Percentiles rank a stretch among this genome's conserved stretches.
Conservation (phyloP, 2,888 invertebrate genomes). For the Drosophila monieri region DNA sequence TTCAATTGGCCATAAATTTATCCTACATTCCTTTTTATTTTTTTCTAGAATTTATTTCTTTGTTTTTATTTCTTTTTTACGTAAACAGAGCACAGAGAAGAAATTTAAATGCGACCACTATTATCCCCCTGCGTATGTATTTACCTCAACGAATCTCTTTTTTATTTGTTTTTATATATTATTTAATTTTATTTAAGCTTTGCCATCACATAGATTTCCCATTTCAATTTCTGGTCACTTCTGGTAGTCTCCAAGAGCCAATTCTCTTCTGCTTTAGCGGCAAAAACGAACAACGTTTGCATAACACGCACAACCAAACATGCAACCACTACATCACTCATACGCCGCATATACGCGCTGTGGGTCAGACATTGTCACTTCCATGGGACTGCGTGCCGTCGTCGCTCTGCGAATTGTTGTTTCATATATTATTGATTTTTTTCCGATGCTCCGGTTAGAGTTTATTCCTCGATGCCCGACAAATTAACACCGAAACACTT, state of each 20-base stretch:
- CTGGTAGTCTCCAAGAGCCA: slow-evolving; percentile 36
- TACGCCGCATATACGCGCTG: slow-evolving; percentile 12
- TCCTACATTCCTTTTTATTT: not conserved
- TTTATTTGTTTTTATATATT: not conserved
- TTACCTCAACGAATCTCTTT: slow-evolving; percentile 6
- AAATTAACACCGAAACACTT: slow-evolving; percentile 40
- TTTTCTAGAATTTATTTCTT: not conserved
- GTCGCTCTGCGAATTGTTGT: slow-evolving; percentile 2
- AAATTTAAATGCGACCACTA: not conserved
- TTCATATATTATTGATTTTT: slow-evolving; percentile 27
- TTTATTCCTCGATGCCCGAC: slow-evolving; percentile 9
- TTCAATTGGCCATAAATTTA: too few species aligned
- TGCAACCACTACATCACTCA: slow-evolving; percentile 19
- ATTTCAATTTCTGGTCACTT: slow-evolving; percentile 26
- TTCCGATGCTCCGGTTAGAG: slow-evolving; percentile 3
- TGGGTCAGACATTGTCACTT: slow-evolving; percentile 21
- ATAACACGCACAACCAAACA: slow-evolving; percentile 70
- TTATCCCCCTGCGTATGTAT: not conserved
- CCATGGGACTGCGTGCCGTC: not conserved
- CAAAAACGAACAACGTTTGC: slow-evolving; percentile 59
- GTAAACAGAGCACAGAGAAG: slow-evolving; percentile 13
- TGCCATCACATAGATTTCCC: not conserved
- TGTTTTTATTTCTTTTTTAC: slow-evolving; percentile 16
- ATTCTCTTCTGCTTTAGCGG: slow-evolving; percentile 40
- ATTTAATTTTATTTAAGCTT: not conserved